Conservation (phyloP, 2,113 vertebrate species). For the Myrmecobius fasciatus region DNA sequence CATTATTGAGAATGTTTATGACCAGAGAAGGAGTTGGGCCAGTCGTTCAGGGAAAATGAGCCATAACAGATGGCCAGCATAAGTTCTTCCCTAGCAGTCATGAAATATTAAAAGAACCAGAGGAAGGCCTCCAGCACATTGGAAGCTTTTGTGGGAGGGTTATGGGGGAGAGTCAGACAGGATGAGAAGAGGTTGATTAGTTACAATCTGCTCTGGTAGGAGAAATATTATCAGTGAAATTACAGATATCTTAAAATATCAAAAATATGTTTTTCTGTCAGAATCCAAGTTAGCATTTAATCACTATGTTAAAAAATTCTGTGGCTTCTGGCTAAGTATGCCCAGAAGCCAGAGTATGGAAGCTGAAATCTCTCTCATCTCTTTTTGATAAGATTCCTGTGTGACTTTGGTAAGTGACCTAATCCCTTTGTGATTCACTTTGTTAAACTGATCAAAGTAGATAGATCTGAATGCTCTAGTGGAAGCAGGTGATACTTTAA, state of each 20-base stretch:
- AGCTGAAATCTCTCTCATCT: constrained; percentile 15
- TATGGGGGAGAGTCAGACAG: not conserved
- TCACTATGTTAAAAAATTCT: not conserved
- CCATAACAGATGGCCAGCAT: not conserved
- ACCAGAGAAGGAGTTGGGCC: not conserved
- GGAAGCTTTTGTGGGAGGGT: not conserved
- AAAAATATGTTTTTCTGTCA: not conserved
- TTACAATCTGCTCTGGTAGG: not conserved
- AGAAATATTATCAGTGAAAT: not conserved
- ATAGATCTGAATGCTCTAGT: not conserved
- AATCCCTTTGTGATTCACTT: not conserved
- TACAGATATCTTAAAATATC: not conserved
- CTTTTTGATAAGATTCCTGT: not conserved
- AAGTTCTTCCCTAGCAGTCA: not conserved
- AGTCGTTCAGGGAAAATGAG: not conserved
- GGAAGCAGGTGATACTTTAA: not conserved
- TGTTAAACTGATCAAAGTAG: not conserved
- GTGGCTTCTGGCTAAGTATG: constrained; percentile 2
- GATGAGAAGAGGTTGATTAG: not conserved
- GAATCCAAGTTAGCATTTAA: not conserved
- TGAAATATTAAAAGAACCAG: not conserved
- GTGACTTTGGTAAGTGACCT: not conserved
- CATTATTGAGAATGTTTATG: not conserved
- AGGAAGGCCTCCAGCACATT: not conserved
- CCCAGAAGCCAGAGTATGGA: not conserved